Percentiles rank a stretch among this genome's conserved stretches.
These are phyloP conservation scores for Caenorhabditis panamensis DNA, from an alignment of 2,888 invertebrate genomes.

Conservation along the genomic window DNA sequence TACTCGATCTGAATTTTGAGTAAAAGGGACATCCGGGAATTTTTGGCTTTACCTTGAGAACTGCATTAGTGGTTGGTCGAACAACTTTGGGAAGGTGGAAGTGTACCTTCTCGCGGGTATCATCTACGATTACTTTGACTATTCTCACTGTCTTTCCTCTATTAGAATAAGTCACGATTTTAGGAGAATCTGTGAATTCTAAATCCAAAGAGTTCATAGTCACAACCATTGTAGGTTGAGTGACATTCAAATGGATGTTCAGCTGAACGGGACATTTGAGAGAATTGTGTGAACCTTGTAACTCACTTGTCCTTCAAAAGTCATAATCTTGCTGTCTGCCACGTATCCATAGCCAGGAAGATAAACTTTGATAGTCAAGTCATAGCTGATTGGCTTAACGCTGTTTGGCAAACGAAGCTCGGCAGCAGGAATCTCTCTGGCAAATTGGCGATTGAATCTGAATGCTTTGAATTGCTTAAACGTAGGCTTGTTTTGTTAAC, in stretches of 20 bases:
- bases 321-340: conserved; percentile 70
- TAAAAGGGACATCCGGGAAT: no score
- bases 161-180: conserved; percentile 30
- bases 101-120: conserved; percentile 70
- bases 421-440: no score
- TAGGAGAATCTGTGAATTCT: conserved; percentile 58
- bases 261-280: no score
- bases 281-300: conserved; percentile 63
- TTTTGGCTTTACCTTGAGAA: conserved; percentile 49
- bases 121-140: conserved; percentile 2
- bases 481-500: no score
- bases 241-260: conserved; percentile 69
- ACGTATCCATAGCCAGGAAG: conserved; percentile 42
- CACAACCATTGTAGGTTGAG: conserved; percentile 65
- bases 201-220: conserved; percentile 72
- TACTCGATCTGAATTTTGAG: conserved; percentile 44
- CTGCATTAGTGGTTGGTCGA: conserved; percentile 61
- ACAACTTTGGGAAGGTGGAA: conserved; percentile 70
- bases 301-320: conserved; percentile 74
- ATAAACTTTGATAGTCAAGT: no score
- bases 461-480: no score
- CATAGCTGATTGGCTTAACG: no score
- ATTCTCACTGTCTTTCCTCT: conserved; percentile 10
- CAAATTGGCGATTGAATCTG: no score
- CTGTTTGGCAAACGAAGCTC: no score